Percentiles rank a stretch among this genome's conserved stretches.
These are phyloP conservation scores for Orthosia cruda DNA, from an alignment of 2,888 invertebrate genomes.

Conservation along the genomic window DNA sequence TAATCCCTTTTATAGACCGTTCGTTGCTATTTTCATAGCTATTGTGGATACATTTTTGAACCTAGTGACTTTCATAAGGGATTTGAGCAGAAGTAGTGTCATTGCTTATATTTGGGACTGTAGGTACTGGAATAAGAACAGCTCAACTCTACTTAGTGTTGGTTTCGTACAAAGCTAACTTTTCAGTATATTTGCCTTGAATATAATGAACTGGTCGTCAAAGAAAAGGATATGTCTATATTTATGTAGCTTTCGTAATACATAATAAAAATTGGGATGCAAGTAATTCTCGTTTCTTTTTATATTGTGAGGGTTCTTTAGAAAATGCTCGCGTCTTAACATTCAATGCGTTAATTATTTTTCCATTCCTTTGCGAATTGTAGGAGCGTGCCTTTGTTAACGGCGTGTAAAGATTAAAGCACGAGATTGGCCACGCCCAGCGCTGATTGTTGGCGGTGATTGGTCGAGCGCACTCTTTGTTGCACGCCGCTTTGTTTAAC, in stretches of 20 bases:
- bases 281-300: slow-evolving; percentile 68
- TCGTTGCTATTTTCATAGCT: slow-evolving; percentile 25
- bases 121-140: not conserved
- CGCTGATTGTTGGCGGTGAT: slow-evolving; percentile 81
- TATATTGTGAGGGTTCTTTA: slow-evolving; percentile 68
- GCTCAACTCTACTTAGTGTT: not conserved
- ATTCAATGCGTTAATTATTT: slow-evolving; percentile 85
- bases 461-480: slow-evolving; percentile 86
- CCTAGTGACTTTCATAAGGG: not conserved
- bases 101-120: no score
- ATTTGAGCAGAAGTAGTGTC: not conserved
- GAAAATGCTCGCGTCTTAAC: slow-evolving; percentile 66
- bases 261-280: slow-evolving; percentile 32
- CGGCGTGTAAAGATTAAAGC: slow-evolving; percentile 82
- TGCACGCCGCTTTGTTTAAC: slow-evolving; percentile 85
- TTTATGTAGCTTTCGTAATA: slow-evolving; percentile 7
- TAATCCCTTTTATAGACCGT: slow-evolving; percentile 37
- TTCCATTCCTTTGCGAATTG: slow-evolving; percentile 85
- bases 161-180: not conserved
- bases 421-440: slow-evolving; percentile 86
- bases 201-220: not conserved
- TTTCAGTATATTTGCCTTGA: not conserved
- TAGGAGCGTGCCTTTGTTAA: slow-evolving; percentile 83
- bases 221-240: slow-evolving; percentile 6
- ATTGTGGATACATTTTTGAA: not conserved